phyloP scores from a whole-genome alignment of 2,113 vertebrate genomes.

The Gasterosteus nipponicus region DNA sequence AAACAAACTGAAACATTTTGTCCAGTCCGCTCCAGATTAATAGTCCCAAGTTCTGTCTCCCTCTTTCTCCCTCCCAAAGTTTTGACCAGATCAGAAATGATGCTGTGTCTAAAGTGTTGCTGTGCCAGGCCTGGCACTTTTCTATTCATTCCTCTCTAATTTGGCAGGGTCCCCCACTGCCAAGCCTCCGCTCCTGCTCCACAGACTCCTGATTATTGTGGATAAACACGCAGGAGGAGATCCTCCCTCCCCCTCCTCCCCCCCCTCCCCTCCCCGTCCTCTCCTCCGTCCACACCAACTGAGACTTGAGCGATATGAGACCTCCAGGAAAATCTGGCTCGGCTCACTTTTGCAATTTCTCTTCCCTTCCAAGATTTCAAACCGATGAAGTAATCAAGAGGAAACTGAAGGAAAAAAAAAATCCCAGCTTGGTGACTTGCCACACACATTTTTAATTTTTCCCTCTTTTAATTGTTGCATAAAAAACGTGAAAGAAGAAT shows the following conservation, averaged over 20 bases:
- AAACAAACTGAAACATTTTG: conserved; percentile 66
- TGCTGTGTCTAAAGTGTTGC: conserved; percentile 69
- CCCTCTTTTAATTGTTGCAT: conserved; percentile 46
- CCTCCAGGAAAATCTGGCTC: conserved; percentile 78
- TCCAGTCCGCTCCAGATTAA: conserved; percentile 65
- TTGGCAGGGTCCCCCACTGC: conserved; percentile 69
- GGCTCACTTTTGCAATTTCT: conserved; percentile 43
- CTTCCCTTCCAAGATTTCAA: conserved; percentile 70
- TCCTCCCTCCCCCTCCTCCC: conserved; percentile 35
- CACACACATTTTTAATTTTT: conserved; percentile 21
- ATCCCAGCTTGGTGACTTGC: conserved; percentile 39
- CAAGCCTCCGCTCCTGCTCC: conserved; percentile 73
- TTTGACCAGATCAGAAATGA: conserved; percentile 73
- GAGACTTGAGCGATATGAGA: conserved; percentile 73
- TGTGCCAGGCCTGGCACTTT: conserved; percentile 75
- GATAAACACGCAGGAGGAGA: conserved; percentile 78
- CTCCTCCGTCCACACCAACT: conserved; percentile 69
- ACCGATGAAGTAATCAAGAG: conserved; percentile 72
- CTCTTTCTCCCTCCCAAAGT: conserved; percentile 51
- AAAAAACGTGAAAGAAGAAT: conserved; percentile 14
- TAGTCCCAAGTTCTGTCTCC: conserved; percentile 48
- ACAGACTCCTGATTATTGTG: conserved; percentile 81
- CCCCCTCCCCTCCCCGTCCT: conserved; percentile 61
- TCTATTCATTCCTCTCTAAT: conserved; percentile 78
- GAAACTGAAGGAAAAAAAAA: conserved; percentile 40